A percentile compares a stretch with the other conserved stretches of the same genome.
These are phyloP conservation scores for Agrilus mali DNA, from an alignment of 2,888 invertebrate genomes.

Conservation along the genomic window DNA sequence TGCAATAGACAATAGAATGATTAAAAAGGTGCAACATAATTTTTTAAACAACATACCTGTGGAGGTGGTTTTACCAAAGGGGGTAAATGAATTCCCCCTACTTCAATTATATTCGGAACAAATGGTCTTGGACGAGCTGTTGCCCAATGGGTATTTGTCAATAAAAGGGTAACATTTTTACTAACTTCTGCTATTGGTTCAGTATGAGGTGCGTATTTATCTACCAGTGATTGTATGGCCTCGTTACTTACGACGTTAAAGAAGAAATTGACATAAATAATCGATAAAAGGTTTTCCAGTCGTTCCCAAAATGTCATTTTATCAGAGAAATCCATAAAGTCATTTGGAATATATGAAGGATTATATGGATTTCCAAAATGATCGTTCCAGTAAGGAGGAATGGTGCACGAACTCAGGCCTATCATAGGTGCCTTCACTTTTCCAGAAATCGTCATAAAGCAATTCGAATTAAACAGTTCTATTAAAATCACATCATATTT, in stretches of 20 bases:
- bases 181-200: too few relatives aligned
- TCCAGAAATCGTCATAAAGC: slow-evolving; percentile 50
- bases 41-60: slow-evolving; percentile 12
- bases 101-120: slow-evolving; percentile 38
- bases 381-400: slow-evolving; percentile 34
- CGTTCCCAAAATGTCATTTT: slow-evolving; percentile 22
- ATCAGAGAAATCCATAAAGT: slow-evolving; percentile 25
- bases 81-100: slow-evolving; percentile 40
- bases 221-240: too few relatives aligned
- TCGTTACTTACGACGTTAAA: slow-evolving; percentile 10
- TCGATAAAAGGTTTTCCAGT: slow-evolving; percentile 18
- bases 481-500: slow-evolving; percentile 49
- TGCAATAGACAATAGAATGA: too few relatives aligned
- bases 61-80: slow-evolving; percentile 19
- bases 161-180: slow-evolving; percentile 33
- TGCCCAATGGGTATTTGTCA: slow-evolving; percentile 37
- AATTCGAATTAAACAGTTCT: slow-evolving; percentile 58
- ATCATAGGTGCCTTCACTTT: slow-evolving; percentile 44
- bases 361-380: slow-evolving; percentile 36
- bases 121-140: slow-evolving; percentile 34
- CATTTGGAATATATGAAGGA: slow-evolving; percentile 33
- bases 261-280: slow-evolving; percentile 13
- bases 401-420: slow-evolving; percentile 36
- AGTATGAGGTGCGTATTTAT: too few relatives aligned
- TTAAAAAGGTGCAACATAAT: not conserved